Evolutionary conservation across 2,797 vertebrate genomes (phyloP).

Genomic region (Characodon lateralis): DNA sequence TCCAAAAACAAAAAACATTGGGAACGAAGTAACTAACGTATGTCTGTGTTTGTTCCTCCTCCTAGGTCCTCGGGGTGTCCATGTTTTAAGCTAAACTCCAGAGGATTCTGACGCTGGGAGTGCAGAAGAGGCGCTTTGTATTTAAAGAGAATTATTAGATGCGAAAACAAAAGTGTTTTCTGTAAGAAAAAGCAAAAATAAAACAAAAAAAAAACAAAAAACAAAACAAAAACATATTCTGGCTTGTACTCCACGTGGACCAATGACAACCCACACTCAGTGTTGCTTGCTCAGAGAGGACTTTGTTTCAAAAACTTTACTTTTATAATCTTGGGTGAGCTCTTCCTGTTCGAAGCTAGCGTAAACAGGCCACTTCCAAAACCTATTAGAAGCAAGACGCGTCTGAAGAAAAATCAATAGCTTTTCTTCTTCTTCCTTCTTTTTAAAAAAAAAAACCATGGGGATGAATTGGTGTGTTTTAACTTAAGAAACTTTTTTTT

Average conservation of each 20-base stretch:
- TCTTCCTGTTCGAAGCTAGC: slow-evolving; percentile 81
- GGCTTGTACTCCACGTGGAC: slow-evolving; percentile 90
- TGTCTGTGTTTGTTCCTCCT: slow-evolving; percentile 56
- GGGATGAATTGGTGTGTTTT: slow-evolving; percentile 80
- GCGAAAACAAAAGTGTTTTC: slow-evolving; percentile 94
- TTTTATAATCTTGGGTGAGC: slow-evolving; percentile 85
- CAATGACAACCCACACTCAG: slow-evolving; percentile 97
- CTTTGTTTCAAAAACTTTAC: slow-evolving; percentile 84
- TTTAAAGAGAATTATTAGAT: slow-evolving; percentile 93
- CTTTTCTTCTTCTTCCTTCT: slow-evolving; percentile 60
- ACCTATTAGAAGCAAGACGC: slow-evolving; percentile 78
- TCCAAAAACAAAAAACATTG: neutral
- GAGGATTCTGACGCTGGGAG: slow-evolving; percentile 86
- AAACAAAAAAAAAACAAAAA: slow-evolving; percentile 13
- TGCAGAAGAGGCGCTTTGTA: slow-evolving; percentile 86
- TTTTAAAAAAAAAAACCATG: slow-evolving; percentile 48
- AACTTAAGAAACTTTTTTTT: slow-evolving; percentile 81
- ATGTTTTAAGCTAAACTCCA: slow-evolving; percentile 94
- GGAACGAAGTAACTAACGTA: neutral
- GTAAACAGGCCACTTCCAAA: slow-evolving; percentile 80
- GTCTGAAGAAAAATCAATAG: slow-evolving; percentile 82
- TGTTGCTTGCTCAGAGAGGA: slow-evolving; percentile 95
- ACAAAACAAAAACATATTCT: slow-evolving; percentile 79
- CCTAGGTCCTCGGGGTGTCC: slow-evolving; percentile 96
- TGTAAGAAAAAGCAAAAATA: slow-evolving; percentile 77